Percentiles rank a stretch among this genome's conserved stretches.
Evolutionary conservation across 2,888 invertebrate species (phyloP).

Genomic region (Horisme vitalbata): DNA sequence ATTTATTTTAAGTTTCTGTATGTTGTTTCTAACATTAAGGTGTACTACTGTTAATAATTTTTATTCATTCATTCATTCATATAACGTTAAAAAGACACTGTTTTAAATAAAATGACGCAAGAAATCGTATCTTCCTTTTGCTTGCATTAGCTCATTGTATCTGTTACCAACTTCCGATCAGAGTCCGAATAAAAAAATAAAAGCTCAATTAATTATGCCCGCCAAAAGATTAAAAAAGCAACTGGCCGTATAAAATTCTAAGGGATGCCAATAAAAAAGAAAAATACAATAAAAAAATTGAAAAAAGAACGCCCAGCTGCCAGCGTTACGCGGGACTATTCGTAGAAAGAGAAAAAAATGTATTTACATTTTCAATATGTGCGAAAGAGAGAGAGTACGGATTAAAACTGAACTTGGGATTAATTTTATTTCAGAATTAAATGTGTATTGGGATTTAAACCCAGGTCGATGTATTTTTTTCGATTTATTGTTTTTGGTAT

Average conservation of each 20-base stretch:
- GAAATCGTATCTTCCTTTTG: too few species aligned
- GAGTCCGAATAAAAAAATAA: slow-evolving; percentile 32
- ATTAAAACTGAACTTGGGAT: slow-evolving; percentile 67
- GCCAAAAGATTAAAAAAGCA: slow-evolving; percentile 69
- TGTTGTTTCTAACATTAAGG: too few species aligned
- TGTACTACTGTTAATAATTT: too few species aligned
- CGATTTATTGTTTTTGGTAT: slow-evolving; percentile 45
- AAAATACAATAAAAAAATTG: slow-evolving; percentile 48
- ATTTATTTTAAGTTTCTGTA: too few species aligned
- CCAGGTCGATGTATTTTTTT: slow-evolving; percentile 65
- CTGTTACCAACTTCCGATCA: slow-evolving; percentile 4
- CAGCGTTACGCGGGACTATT: slow-evolving; percentile 64
- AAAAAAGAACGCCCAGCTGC: slow-evolving; percentile 77
- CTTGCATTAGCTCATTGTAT: not conserved
- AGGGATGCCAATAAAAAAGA: slow-evolving; percentile 70
- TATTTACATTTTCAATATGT: slow-evolving; percentile 29
- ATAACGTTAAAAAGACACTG: too few species aligned
- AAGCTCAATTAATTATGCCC: slow-evolving; percentile 57
- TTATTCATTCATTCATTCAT: too few species aligned
- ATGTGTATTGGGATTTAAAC: slow-evolving; percentile 62
- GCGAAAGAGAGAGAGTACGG: slow-evolving; percentile 57
- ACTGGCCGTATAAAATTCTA: slow-evolving; percentile 69
- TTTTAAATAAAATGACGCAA: too few species aligned
- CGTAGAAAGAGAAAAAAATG: slow-evolving; percentile 49
- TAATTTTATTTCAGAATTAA: slow-evolving; percentile 73